Percentiles rank a stretch among this genome's conserved stretches.
phyloP scores from a whole-genome alignment of 1,140 invertebrate species.

The Drosophila saltans region DNA sequence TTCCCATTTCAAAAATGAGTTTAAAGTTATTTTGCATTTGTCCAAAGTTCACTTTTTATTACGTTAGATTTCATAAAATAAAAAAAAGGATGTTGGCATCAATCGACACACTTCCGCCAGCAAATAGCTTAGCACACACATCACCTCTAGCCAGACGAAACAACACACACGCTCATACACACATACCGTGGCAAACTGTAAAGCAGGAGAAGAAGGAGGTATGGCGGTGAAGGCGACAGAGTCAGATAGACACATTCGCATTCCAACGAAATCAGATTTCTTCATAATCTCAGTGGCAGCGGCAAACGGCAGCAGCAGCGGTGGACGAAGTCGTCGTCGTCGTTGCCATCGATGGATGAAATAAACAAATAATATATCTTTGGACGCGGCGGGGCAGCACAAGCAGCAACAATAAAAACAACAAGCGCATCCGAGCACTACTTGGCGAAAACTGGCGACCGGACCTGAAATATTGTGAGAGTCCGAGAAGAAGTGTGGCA shows the following conservation, averaged over 20 bases:
- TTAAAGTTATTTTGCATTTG: constrained; percentile 30
- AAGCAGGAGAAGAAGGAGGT: neutral
- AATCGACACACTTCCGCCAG: constrained; percentile 64
- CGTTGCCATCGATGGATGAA: constrained; percentile 48
- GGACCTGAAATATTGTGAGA: constrained; percentile 42
- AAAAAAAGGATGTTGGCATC: constrained; percentile 58
- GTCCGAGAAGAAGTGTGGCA: constrained; percentile 29
- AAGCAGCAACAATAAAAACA: constrained; percentile 39
- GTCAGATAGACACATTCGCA: constrained; percentile 67
- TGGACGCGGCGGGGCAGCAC: constrained; percentile 23
- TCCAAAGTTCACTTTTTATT: constrained; percentile 35
- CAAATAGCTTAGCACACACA: constrained; percentile 60
- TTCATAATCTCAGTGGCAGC: constrained; percentile 61
- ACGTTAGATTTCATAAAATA: neutral
- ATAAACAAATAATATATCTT: constrained; percentile 63
- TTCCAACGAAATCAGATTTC: constrained; percentile 79
- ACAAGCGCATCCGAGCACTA: constrained; percentile 58
- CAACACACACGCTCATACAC: constrained; percentile 32
- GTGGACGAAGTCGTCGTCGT: neutral
- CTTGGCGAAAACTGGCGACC: constrained; percentile 47
- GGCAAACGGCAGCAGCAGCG: neutral
- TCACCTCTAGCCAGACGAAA: constrained; percentile 27
- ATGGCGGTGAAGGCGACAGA: constrained; percentile 25
- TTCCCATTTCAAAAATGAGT: constrained; percentile 9
- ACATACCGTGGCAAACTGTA: constrained; percentile 29